Evolutionary conservation across 2,888 invertebrate species (phyloP).

Genomic region (Nymphalis polychloros): DNA sequence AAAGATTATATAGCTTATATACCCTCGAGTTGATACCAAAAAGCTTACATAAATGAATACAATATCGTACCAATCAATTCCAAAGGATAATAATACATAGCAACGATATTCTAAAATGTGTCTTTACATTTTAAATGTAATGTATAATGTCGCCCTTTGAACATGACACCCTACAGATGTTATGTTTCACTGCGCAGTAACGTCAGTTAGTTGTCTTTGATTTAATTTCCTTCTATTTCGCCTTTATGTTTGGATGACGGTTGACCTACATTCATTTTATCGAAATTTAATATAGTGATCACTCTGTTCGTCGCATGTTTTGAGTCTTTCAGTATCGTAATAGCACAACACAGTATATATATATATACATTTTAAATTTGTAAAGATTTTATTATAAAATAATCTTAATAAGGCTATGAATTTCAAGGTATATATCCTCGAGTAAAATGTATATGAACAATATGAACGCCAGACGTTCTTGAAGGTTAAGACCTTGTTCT

Average conservation of each 20-base stretch:
- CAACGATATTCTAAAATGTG: conserved; percentile 1
- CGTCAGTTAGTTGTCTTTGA: conserved; percentile 23
- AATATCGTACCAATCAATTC: not conserved
- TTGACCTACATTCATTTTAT: conserved; percentile 6
- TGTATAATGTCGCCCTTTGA: conserved; percentile 7
- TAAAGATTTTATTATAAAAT: not conserved
- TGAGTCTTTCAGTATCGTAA: not conserved
- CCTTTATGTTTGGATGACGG: not conserved
- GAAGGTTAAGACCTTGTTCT: conserved; percentile 22
- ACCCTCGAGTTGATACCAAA: conserved; percentile 15
- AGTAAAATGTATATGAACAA: conserved; percentile 6
- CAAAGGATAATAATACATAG: not conserved
- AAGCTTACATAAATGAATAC: conserved; percentile 1
- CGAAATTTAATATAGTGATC: not conserved
- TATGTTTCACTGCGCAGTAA: conserved; percentile 27
- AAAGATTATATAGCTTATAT: conserved; percentile 17
- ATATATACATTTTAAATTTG: not conserved
- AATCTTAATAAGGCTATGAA: not conserved
- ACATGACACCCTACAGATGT: conserved; percentile 17
- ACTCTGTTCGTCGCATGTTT: not conserved
- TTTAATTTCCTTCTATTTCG: conserved; percentile 9
- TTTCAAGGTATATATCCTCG: conserved; percentile 1
- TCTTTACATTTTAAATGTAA: not conserved
- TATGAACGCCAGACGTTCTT: conserved; percentile 12
- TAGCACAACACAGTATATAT: not conserved